Percentiles rank a stretch among this genome's conserved stretches.
Evolutionary conservation across 2,797 vertebrate genomes (phyloP).

Genomic region (Holocentrus rufus): DNA sequence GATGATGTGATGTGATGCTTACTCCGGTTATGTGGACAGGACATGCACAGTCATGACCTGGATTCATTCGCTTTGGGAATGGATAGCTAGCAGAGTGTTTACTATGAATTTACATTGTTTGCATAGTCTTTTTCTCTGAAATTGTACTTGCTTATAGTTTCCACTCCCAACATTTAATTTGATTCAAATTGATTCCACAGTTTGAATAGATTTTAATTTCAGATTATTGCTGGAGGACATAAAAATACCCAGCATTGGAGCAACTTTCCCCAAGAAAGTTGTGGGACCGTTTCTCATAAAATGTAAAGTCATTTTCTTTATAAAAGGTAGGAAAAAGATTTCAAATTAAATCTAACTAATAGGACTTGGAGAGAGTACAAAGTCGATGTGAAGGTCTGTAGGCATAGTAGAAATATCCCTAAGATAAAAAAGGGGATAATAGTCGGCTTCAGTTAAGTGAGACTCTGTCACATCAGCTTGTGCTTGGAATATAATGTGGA

Average conservation of each 20-base stretch:
- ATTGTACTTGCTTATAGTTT: slow-evolving; percentile 29
- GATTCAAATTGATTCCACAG: slow-evolving; percentile 52
- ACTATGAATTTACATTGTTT: slow-evolving; percentile 38
- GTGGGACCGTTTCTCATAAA: slow-evolving; percentile 42
- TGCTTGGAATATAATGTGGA: slow-evolving; percentile 24
- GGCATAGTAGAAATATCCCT: slow-evolving; percentile 37
- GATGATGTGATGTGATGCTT: slow-evolving; percentile 70
- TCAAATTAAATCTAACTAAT: slow-evolving; percentile 61
- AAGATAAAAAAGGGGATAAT: slow-evolving; percentile 44
- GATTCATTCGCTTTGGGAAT: slow-evolving; percentile 40
- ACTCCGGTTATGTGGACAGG: slow-evolving; percentile 53
- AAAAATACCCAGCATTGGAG: slow-evolving; percentile 1
- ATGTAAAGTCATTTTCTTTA: slow-evolving; percentile 60
- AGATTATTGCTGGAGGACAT: slow-evolving; percentile 45
- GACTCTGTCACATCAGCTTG: no score
- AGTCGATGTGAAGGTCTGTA: slow-evolving; percentile 33
- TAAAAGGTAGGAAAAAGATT: slow-evolving; percentile 41
- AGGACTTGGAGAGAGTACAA: slow-evolving; percentile 43
- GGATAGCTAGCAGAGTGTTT: slow-evolving; percentile 43
- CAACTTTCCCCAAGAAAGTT: slow-evolving; percentile 34
- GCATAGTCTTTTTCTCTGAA: slow-evolving; percentile 20
- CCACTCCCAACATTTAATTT: slow-evolving; percentile 37
- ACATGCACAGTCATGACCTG: slow-evolving; percentile 67
- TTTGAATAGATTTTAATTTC: slow-evolving; percentile 60
- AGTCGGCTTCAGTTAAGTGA: background rate